These are phyloP conservation scores for Onthophagus sagittarius DNA, from an alignment of 2,888 invertebrate species.

Conservation along the genomic window DNA sequence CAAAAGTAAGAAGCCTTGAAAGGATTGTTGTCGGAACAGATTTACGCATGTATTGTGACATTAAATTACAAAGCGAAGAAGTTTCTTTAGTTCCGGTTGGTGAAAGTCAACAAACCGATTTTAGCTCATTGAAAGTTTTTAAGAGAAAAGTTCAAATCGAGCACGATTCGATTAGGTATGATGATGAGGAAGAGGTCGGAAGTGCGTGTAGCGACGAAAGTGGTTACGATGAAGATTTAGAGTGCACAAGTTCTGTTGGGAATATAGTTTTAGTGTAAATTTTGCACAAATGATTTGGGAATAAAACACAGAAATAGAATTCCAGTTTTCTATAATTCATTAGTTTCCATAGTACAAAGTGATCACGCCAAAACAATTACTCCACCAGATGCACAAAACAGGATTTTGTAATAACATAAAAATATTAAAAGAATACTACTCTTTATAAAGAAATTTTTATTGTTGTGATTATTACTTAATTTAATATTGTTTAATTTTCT, in stretches of 20 bases:
- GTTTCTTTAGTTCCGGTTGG: conserved; percentile 48
- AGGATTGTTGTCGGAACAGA: conserved; percentile 34
- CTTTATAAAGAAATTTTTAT: conserved; percentile 13
- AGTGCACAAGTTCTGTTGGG: conserved; percentile 46
- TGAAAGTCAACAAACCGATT: conserved; percentile 42
- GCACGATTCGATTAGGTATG: conserved; percentile 22
- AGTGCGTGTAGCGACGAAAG: conserved; percentile 89
- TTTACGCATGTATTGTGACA: conserved; percentile 39
- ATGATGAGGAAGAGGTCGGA: conserved; percentile 50
- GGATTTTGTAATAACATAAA: neutral
- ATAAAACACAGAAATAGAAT: neutral
- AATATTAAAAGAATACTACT: conserved; percentile 14
- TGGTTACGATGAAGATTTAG: conserved; percentile 79
- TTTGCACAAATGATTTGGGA: conserved; percentile 8
- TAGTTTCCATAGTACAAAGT: neutral
- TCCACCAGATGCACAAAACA: neutral
- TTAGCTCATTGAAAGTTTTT: conserved; percentile 48
- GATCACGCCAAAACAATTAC: neutral
- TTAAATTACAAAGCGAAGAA: conserved; percentile 42
- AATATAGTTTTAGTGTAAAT: conserved; percentile 45
- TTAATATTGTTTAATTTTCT: conserved; percentile 4
- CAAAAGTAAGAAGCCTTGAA: conserved; percentile 42
- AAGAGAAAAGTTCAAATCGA: conserved; percentile 39
- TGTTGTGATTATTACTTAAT: conserved; percentile 23
- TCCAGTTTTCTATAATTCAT: neutral